Percentiles rank a stretch among this genome's conserved stretches.
These are phyloP conservation scores for Lutraria lutraria DNA, from an alignment of 2,888 invertebrate species.

Conservation along the genomic window DNA sequence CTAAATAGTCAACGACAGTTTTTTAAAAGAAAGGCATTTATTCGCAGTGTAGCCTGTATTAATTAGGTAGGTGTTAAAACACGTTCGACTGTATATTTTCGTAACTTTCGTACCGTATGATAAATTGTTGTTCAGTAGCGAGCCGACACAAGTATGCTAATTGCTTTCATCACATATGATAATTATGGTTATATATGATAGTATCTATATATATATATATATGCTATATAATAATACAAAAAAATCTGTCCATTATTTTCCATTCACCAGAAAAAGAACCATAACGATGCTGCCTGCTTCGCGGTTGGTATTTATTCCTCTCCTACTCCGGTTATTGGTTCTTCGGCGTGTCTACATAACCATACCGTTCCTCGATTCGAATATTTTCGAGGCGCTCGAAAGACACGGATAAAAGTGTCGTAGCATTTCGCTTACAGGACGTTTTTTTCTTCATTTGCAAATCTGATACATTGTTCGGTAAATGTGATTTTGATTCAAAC, in stretches of 20 bases:
- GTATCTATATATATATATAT: too few relatives aligned
- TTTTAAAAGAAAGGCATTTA: too few relatives aligned
- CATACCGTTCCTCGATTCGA: background rate
- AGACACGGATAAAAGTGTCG: background rate
- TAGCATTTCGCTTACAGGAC: background rate
- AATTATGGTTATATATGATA: too few relatives aligned
- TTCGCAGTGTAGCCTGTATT: too few relatives aligned
- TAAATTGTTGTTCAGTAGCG: background rate
- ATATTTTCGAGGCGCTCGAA: background rate
- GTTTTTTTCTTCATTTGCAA: background rate
- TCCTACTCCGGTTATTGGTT: background rate
- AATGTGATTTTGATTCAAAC: conserved; percentile 23
- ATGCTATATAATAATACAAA: too few relatives aligned
- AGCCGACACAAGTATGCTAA: background rate
- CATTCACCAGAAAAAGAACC: background rate
- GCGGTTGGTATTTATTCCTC: background rate
- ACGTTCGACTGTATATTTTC: too few relatives aligned
- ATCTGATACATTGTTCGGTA: background rate
- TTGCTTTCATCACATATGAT: background rate
- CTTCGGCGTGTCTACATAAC: background rate
- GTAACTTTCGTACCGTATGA: too few relatives aligned
- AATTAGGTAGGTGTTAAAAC: too few relatives aligned
- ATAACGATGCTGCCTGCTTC: background rate
- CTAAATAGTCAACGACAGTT: too few relatives aligned
- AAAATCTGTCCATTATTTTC: too few relatives aligned